phyloP scores from a whole-genome alignment of 2,797 vertebrate genomes.

The Poeciliopsis turneri region DNA sequence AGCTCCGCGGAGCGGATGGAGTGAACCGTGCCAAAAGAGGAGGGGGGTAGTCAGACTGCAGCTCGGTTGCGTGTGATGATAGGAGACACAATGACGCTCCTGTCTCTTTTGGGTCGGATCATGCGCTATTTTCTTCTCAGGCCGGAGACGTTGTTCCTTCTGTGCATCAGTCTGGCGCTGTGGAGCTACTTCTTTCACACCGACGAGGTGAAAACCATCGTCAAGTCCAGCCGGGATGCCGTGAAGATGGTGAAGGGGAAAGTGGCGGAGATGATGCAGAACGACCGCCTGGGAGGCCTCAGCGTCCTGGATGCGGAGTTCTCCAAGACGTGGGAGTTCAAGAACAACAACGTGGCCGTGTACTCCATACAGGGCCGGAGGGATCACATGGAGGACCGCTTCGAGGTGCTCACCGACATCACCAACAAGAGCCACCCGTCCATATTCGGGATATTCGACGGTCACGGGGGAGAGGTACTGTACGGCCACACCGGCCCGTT shows the following conservation, averaged over 20 bases:
- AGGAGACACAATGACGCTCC: slow-evolving; percentile 99
- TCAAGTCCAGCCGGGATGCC: slow-evolving; percentile 97
- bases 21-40: slow-evolving; percentile 65
- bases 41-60: slow-evolving; percentile 57
- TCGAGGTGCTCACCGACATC: slow-evolving; percentile 93
- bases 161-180: slow-evolving; percentile 97
- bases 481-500: slow-evolving; percentile 28
- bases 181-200: slow-evolving; percentile 99
- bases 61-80: slow-evolving; percentile 77
- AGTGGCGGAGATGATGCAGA: slow-evolving; percentile 99
- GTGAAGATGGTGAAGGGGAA: slow-evolving; percentile 99
- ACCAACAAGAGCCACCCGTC: slow-evolving; percentile 96
- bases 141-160: slow-evolving; percentile 96
- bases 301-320: slow-evolving; percentile 95
- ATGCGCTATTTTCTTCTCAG: slow-evolving; percentile 99
- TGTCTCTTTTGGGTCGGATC: slow-evolving; percentile 99
- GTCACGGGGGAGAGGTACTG: slow-evolving; percentile 96
- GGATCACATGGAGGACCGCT: slow-evolving; percentile 99
- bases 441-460: slow-evolving; percentile 98
- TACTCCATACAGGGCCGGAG: slow-evolving; percentile 98
- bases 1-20: slow-evolving; percentile 70
- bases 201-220: slow-evolving; percentile 99
- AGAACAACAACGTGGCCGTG: slow-evolving; percentile 95
- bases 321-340: slow-evolving; percentile 99
- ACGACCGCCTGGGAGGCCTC: slow-evolving; percentile 91